Percentiles rank a stretch among this genome's conserved stretches.
These are phyloP conservation scores for Colletes collaris DNA, from an alignment of 2,888 invertebrate species.

Conservation along the genomic window DNA sequence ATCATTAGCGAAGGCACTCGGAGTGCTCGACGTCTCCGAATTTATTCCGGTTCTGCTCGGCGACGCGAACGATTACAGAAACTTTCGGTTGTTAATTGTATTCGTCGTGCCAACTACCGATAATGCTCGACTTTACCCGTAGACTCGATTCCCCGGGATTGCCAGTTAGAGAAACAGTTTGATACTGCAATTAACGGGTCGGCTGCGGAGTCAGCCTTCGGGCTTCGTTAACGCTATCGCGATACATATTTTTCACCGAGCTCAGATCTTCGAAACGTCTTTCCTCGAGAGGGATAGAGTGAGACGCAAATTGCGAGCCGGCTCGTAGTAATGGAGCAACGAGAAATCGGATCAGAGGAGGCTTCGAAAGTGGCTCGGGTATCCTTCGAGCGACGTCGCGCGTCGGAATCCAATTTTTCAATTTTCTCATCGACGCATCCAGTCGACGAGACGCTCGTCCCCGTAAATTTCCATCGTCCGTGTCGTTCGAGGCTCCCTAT, in stretches of 20 bases:
- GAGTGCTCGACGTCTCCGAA: constrained; percentile 11
- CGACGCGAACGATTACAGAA: constrained; percentile 12
- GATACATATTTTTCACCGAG: background rate
- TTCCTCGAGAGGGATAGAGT: background rate
- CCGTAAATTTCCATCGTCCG: constrained; percentile 38
- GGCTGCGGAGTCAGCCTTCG: background rate
- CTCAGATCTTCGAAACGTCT: background rate
- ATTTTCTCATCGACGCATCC: constrained; percentile 62
- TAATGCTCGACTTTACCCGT: constrained; percentile 11
- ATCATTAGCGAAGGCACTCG: constrained; percentile 40
- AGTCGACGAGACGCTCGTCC: constrained; percentile 37
- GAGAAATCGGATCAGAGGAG: constrained; percentile 17
- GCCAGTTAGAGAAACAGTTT: constrained; percentile 26
- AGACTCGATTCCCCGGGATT: constrained; percentile 19
- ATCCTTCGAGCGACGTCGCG: constrained; percentile 23
- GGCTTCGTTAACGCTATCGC: constrained; percentile 8
- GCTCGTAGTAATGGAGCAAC: constrained; percentile 9
- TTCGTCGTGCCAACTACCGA: constrained; percentile 19
- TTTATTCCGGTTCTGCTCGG: constrained; percentile 24
- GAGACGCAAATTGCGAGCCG: background rate
- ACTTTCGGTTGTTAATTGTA: constrained; percentile 37
- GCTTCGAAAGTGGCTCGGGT: constrained; percentile 37
- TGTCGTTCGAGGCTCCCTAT: constrained; percentile 37
- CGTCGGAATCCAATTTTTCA: constrained; percentile 68
- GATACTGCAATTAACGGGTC: constrained; percentile 27